These are phyloP conservation scores for Adineta ricciae DNA, from an alignment of 2,888 invertebrate species.

Conservation along the genomic window DNA sequence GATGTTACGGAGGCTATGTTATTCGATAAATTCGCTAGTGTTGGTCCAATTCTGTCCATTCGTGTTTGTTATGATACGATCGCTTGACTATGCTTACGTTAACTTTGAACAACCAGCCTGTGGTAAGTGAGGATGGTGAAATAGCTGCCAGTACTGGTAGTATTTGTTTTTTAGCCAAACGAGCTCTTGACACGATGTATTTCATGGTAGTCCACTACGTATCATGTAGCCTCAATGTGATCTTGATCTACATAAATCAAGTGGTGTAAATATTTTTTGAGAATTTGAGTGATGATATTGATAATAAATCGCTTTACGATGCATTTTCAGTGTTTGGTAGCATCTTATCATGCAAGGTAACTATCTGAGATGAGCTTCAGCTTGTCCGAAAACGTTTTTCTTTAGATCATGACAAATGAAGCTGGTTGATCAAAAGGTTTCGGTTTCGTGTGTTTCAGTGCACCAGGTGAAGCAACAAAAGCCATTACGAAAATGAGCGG, in stretches of 20 bases:
- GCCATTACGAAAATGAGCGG: conserved; percentile 35
- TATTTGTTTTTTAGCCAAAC: conserved; percentile 67
- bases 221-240: conserved; percentile 99
- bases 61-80: conserved; percentile 97
- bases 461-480: conserved; percentile 76
- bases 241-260: conserved; percentile 91
- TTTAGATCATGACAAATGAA: conserved; percentile 75
- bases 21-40: conserved; percentile 97
- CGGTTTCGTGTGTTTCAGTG: conserved; percentile 95
- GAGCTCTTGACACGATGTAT: conserved; percentile 88
- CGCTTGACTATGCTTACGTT: conserved; percentile 97
- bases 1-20: conserved; percentile 97
- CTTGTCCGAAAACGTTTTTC: too few relatives aligned
- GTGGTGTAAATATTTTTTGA: conserved; percentile 99
- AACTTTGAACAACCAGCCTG: conserved; percentile 99
- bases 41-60: conserved; percentile 94
- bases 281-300: conserved; percentile 87
- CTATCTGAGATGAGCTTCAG: too few relatives aligned
- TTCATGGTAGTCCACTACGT: conserved; percentile 91
- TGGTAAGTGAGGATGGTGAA: conserved; percentile 68
- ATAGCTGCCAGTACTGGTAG: too few relatives aligned
- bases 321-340: conserved; percentile 98
- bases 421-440: conserved; percentile 75
- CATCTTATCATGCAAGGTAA: conserved; percentile 87
- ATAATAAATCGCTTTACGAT: conserved; percentile 98